Evolutionary conservation across 1,140 invertebrate species (phyloP).

Genomic region (Philaenus spumarius): DNA sequence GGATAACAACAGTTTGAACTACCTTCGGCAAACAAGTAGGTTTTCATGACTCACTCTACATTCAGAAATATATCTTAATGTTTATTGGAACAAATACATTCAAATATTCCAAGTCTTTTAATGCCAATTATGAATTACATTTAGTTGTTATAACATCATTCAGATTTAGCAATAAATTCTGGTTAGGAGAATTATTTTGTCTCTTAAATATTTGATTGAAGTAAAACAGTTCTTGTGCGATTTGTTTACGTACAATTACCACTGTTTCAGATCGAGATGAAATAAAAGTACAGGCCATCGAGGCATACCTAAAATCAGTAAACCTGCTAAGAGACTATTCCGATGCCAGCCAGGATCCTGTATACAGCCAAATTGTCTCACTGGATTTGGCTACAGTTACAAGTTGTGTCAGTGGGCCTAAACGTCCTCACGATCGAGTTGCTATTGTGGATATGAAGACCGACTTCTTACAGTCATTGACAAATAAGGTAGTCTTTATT

Average conservation of each 20-base stretch:
- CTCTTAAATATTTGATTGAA: too few relatives aligned
- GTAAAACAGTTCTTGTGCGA: too few relatives aligned
- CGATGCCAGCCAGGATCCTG: slow-evolving; percentile 70
- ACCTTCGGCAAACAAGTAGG: slow-evolving; percentile 84
- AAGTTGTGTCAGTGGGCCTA: slow-evolving; percentile 93
- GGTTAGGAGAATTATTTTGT: too few relatives aligned
- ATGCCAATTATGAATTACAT: slow-evolving; percentile 8
- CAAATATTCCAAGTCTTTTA: slow-evolving; percentile 4
- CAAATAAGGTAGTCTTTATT: slow-evolving; percentile 64
- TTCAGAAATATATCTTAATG: slow-evolving; percentile 3
- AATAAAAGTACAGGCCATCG: slow-evolving; percentile 75
- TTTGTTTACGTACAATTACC: too few relatives aligned
- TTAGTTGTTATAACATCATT: not conserved
- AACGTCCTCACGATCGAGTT: slow-evolving; percentile 93
- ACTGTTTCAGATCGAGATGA: slow-evolving; percentile 64
- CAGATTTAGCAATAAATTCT: not conserved
- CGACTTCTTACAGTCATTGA: slow-evolving; percentile 82
- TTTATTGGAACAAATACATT: slow-evolving; percentile 12
- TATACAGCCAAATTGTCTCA: slow-evolving; percentile 80
- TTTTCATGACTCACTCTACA: slow-evolving; percentile 15
- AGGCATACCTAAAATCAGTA: slow-evolving; percentile 74
- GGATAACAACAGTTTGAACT: slow-evolving; percentile 79
- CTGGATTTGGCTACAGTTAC: slow-evolving; percentile 85
- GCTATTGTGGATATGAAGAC: slow-evolving; percentile 82
- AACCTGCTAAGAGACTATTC: slow-evolving; percentile 81